A percentile compares a stretch with the other conserved stretches of the same genome.
phyloP scores from a whole-genome alignment of 2,888 invertebrate species.

The Elysia crispata region DNA sequence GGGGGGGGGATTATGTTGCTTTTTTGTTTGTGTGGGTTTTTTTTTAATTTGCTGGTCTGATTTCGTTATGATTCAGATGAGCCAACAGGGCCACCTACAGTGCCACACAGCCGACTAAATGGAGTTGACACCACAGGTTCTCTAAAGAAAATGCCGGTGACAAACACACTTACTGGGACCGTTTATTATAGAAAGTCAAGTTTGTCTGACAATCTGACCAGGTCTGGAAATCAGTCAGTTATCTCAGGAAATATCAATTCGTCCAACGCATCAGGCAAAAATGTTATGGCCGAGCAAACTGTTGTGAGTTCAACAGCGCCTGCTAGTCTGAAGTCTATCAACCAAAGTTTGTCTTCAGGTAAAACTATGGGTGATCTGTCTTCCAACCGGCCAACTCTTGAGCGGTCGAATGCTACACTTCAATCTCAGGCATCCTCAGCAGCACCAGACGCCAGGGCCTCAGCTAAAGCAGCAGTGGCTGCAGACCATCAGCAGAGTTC shows the following conservation, averaged over 20 bases:
- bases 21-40: too few relatives aligned
- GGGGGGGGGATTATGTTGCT: too few relatives aligned
- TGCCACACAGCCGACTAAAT: too few relatives aligned
- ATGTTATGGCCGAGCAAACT: neutral
- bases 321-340: neutral
- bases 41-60: too few relatives aligned
- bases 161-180: constrained; percentile 55
- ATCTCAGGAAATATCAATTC: constrained; percentile 32
- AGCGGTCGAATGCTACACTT: constrained; percentile 18
- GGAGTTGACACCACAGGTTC: neutral
- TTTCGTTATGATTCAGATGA: too few relatives aligned
- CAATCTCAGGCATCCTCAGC: neutral
- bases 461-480: neutral
- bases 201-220: constrained; percentile 51
- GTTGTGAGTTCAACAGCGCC: neutral
- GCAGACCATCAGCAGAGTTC: too few relatives aligned
- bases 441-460: constrained; percentile 1
- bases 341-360: too few relatives aligned
- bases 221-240: too few relatives aligned
- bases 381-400: constrained; percentile 10
- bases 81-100: too few relatives aligned
- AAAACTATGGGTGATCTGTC: neutral
- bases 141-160: constrained; percentile 52
- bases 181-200: constrained; percentile 66
- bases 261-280: constrained; percentile 5